phyloP scores from a whole-genome alignment of 2,113 vertebrate species.

The Menura novaehollandiae region DNA sequence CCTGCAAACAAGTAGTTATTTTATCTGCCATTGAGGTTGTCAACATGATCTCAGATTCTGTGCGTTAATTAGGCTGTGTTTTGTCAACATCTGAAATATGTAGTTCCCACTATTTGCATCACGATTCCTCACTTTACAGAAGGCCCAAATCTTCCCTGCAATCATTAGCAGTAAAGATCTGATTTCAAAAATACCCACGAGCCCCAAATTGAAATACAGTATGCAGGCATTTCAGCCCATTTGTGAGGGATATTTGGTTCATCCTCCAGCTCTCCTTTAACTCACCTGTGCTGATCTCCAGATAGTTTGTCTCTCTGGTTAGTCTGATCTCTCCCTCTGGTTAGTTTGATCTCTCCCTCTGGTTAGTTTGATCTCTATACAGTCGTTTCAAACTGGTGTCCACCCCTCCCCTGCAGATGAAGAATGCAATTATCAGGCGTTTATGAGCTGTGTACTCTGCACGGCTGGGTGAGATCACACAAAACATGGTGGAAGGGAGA shows the following conservation, averaged over 20 bases:
- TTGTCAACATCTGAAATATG: background rate
- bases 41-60: background rate
- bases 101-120: background rate
- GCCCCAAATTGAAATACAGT: background rate
- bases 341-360: background rate
- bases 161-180: background rate
- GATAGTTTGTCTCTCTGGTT: background rate
- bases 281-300: background rate
- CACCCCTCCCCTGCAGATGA: background rate
- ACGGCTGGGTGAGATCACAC: background rate
- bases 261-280: background rate
- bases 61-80: background rate
- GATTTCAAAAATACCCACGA: background rate
- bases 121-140: background rate
- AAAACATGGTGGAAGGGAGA: background rate
- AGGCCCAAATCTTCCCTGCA: background rate
- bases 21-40: background rate
- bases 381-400: background rate
- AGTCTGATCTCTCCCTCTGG: background rate
- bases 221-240: background rate
- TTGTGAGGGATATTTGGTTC: background rate
- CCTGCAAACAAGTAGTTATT: background rate
- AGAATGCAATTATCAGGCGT: background rate
- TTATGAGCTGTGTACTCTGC: background rate
- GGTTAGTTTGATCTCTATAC: background rate